Conservation (phyloP, 2,888 invertebrate species). For the Lepidocyrtinus sp. region DNA sequence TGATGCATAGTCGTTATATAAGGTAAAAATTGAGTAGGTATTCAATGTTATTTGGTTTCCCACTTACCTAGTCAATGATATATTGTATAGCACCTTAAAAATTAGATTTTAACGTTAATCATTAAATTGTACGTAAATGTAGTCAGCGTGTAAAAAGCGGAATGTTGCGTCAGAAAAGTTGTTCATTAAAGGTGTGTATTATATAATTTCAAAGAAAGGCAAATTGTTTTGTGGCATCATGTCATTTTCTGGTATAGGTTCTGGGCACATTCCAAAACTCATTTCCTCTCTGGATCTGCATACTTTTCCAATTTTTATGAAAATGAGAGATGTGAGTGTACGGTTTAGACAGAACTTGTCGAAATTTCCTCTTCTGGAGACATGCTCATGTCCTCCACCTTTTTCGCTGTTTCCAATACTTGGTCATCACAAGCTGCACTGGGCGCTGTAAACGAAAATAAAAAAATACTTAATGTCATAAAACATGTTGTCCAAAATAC, state of each 20-base stretch:
- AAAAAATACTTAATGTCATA: neutral
- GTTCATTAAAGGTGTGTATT: slow-evolving; percentile 27
- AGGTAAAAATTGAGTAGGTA: slow-evolving; percentile 21
- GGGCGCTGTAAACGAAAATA: slow-evolving; percentile 6
- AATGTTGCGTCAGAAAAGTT: slow-evolving; percentile 55
- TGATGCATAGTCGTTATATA: neutral
- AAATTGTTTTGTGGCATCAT: slow-evolving; percentile 59
- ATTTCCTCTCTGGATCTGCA: slow-evolving; percentile 14
- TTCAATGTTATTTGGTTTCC: slow-evolving; percentile 15
- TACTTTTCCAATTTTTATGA: slow-evolving; percentile 9
- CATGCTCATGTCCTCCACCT: slow-evolving; percentile 47
- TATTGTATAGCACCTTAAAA: slow-evolving; percentile 7
- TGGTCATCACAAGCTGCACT: slow-evolving; percentile 29
- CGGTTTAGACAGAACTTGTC: slow-evolving; percentile 40
- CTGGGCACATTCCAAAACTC: slow-evolving; percentile 21
- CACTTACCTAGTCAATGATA: slow-evolving; percentile 17
- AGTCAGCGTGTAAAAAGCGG: slow-evolving; percentile 56
- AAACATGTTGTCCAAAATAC: neutral
- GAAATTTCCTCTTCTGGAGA: slow-evolving; percentile 49
- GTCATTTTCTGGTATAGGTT: slow-evolving; percentile 51
- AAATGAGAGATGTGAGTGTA: neutral
- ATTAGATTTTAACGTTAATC: neutral
- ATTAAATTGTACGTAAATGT: slow-evolving; percentile 19
- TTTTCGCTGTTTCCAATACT: slow-evolving; percentile 19
- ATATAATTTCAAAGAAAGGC: slow-evolving; percentile 58